Evolutionary conservation across 1,140 invertebrate species (phyloP), one percentile per base, ranked within the genome.

Genomic region (Drosophila sucinea): DNA sequence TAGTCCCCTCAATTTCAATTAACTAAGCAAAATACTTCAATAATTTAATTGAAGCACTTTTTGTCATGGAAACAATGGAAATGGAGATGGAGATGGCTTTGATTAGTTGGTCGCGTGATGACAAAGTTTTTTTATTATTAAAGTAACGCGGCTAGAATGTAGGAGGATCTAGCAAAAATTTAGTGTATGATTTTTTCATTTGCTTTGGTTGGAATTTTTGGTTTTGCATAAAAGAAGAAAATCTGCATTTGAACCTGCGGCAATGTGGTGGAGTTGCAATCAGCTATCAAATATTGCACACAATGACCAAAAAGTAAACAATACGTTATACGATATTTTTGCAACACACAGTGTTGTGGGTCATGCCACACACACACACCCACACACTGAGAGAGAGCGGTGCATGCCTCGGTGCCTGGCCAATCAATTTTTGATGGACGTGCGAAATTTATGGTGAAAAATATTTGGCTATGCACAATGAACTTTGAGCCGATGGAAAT

Each of bases 361-460:
- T 29, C 44, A 10, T 38, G 35, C 35, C 35, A 38, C 35, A 38
- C 17, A 17, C 17, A 17, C 17, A 17, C 17, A 17, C 17, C 17
- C 17, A 17, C 17, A 17, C 17, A 17, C 17, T 17, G 17, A 17
- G 17, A 17, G 17, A 17, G 10, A 38, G 11, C n/a, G 6, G 56
- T 55, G 54, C 70, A 80, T 44, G 77, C 79, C 64, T 35, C 72
- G 73, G 57, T 82, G 84, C 70, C 57, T 82, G 84, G 63, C 57
- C 84, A 89, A 89, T 89, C 80, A 89, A 89, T 89, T 89, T 84
- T 89, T 89, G 84, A 89, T 89, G 85, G 84, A 84, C 84, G 84
- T 89, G 84, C 84, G 84, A 89, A 89, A 89, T 89, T 89, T 89
- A 89, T 89, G 84, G 84, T 79, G 77, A 84, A 89, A 86, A 80